Conservation (phyloP, 2,888 invertebrate genomes). For the Amiota minor region DNA sequence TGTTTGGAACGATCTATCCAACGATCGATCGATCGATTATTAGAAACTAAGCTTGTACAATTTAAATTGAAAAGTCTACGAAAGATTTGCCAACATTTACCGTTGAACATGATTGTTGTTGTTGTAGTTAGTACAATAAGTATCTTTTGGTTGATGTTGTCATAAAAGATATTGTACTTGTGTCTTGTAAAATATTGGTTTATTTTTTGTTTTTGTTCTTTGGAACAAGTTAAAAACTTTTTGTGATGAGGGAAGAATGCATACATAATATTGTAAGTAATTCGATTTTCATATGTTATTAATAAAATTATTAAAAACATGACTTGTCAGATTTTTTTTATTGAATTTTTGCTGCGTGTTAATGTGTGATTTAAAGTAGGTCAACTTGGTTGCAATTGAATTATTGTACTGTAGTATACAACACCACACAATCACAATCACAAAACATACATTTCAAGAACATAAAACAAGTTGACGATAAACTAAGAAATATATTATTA, state of each 20-base stretch:
- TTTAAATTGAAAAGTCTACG: conserved; percentile 9
- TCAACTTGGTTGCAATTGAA: conserved; percentile 41
- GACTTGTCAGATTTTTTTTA: conserved; percentile 30
- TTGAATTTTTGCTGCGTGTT: neutral
- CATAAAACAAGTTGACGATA: conserved; percentile 14
- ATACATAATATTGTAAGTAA: too few relatives aligned
- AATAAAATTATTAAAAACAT: neutral
- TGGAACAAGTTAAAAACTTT: neutral
- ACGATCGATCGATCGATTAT: neutral
- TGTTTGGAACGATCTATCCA: neutral
- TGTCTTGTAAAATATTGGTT: conserved; percentile 18
- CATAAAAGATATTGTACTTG: conserved; percentile 31
- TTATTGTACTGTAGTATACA: neutral
- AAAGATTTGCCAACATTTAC: conserved; percentile 23
- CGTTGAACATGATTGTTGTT: conserved; percentile 40
- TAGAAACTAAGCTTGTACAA: neutral
- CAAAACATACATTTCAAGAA: conserved; percentile 10
- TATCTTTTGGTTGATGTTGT: conserved; percentile 43
- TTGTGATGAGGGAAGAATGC: too few relatives aligned
- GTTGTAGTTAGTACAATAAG: conserved; percentile 42
- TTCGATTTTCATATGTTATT: neutral
- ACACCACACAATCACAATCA: too few relatives aligned
- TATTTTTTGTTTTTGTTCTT: conserved; percentile 14
- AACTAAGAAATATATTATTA: conserved; percentile 26
- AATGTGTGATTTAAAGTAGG: conserved; percentile 45